Evolutionary conservation across 2,888 invertebrate genomes (phyloP), one percentile per base, ranked within the genome.

Genomic region (Thymelicus lineola): DNA sequence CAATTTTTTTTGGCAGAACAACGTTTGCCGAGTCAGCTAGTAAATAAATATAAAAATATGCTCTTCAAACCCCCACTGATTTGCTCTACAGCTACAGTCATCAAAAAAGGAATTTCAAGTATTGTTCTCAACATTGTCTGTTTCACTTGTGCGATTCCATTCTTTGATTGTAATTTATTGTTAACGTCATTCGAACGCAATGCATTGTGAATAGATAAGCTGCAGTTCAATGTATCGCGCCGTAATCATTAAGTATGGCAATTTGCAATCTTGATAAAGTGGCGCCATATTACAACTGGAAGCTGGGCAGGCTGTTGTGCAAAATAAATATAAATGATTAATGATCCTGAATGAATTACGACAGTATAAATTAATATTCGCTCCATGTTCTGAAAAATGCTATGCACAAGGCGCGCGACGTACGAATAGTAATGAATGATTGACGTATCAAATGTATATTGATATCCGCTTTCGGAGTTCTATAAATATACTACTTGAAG

Each of bases 311-410:
- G 38, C 20, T 6, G 36, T 4, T 9, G 55, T 66, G 66, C 50
- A 42, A 60, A 66, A 60, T 66, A 48, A 66, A 58, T 66, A 66
- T 66, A 60, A 60, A 66, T 66, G 66, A 36, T 66, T 66, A 60
- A 66, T 66, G 66, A 36, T 46, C 12, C 17, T 59, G 17, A 35
- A 57, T 58, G 66, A 65, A 50, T 66, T 66, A 50, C 66, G 59
- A 50, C 66, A 60, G 42, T 50, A 20, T 60, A 20, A 28, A n/a
- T 66, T 60, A 20, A 36, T 59, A 66, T 66, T 38, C 66, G 50
- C 20, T 14, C 14, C 36, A 58, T 50, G 38, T 50, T 7, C 10
- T 48, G 15, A 59, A 59, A 66, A 46, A 46, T 62, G 62, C 48
- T 9, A n/a, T 15, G 62, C 35, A 5, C 35, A 58, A 46, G 15